These are phyloP conservation scores for Podiceps cristatus DNA, from an alignment of 2,113 vertebrate species.

Conservation along the genomic window DNA sequence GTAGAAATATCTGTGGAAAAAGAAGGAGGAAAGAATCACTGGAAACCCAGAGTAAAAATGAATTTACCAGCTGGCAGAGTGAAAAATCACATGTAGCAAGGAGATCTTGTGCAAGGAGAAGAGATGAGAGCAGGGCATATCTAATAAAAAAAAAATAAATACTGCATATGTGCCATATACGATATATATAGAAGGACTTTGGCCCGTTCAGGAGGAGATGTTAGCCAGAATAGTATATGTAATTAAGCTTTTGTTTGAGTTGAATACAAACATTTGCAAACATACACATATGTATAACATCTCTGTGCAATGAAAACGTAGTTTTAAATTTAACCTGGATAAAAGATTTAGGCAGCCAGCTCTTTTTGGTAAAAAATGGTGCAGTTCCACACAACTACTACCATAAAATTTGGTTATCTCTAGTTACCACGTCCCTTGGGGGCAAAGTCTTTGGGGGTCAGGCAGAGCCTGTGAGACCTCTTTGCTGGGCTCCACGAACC, in stretches of 20 bases:
- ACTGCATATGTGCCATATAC: not conserved
- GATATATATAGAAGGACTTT: not conserved
- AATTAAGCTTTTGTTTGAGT: not conserved
- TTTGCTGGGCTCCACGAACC: not conserved
- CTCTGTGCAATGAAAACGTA: not conserved
- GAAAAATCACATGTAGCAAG: not conserved
- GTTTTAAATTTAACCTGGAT: not conserved
- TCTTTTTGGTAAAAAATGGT: not conserved
- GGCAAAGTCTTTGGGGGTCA: not conserved
- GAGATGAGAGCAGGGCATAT: not conserved
- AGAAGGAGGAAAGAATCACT: not conserved
- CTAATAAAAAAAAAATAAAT: not conserved
- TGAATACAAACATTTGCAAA: not conserved
- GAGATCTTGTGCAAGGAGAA: not conserved
- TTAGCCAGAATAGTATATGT: not conserved
- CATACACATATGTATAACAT: not conserved
- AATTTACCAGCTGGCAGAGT: not conserved
- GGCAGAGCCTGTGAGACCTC: too few species aligned
- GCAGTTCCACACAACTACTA: not conserved
- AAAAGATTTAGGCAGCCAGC: not conserved
- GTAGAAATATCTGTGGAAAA: constrained; percentile 1
- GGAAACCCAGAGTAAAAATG: not conserved
- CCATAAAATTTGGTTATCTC: not conserved
- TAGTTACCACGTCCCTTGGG: not conserved
- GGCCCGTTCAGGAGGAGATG: not conserved